Base-by-base conservation (phyloP, 1,140 invertebrate species). In the Drosophila teissieri region DNA sequence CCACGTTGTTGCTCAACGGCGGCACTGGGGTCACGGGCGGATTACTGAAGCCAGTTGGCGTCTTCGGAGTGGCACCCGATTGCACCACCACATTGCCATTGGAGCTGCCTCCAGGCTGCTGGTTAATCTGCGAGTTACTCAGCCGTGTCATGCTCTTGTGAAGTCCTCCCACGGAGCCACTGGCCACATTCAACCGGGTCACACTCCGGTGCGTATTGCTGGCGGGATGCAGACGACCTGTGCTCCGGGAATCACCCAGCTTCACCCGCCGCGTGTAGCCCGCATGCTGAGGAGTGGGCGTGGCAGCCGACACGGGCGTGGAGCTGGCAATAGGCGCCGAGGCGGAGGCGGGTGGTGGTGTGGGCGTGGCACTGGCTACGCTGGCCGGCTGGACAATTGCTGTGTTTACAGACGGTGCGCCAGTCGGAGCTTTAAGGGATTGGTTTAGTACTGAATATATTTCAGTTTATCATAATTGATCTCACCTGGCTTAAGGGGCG, bases 101-200 rank as follows among this genome's bases (percentile, higher is more conserved):
- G 37, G 91, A 92, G 17, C 63, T 91, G 39, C 86, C 86, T 0
- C 79, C 80, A 0, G 91, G 85, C 27, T 91, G 86, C 44, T 91
- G 90, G 82, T 94, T 94, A 60, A 96, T 95, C 83, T 96, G 95
- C 53, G 95, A 96, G 8, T 95, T 96, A 67, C 95, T 96, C 42
- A 96, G 91, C 40, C 96, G 93, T n/a, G 96, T 96, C 95, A 96
- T 96, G 86, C 96, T 96, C 88, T 96, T 96, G 88, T 96, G 95
- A 1, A 96, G 93, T n/a, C 95, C 95, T 10, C 95, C 95, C 15
- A 96, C 95, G 5, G 95, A 96, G 17, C 95, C 95, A 39, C 94
- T 94, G 53, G 94, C 94, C 74, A 95, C 94, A 92, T 96, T 96
- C 7, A 96, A 93, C 15, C 95, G 93, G 0, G 95, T 96, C 94